A percentile compares a stretch with the other conserved stretches of the same genome.
These are phyloP conservation scores for Babyrousa celebensis DNA, from an alignment of 2,797 vertebrate species.

Conservation along the genomic window DNA sequence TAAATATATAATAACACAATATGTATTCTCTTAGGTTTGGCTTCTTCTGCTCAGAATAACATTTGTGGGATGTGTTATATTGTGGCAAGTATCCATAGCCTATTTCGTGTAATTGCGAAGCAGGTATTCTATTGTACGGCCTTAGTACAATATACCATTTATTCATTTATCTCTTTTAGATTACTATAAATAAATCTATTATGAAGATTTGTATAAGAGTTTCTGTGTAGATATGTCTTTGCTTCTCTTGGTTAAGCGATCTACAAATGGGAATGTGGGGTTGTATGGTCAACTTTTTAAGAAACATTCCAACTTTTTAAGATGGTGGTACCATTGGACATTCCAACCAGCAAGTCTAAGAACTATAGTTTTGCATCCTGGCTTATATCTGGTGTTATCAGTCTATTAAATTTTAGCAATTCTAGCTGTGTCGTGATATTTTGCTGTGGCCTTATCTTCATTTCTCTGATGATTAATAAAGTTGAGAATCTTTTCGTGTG, in stretches of 20 bases:
- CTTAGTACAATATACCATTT: not conserved
- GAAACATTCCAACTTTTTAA: not conserved
- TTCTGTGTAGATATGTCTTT: constrained; percentile 25
- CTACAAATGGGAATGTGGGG: not conserved
- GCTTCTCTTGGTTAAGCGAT: constrained; percentile 22
- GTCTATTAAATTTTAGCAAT: not conserved
- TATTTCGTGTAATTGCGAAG: constrained; percentile 26
- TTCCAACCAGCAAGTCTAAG: not conserved
- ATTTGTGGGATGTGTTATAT: not conserved
- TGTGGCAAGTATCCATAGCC: not conserved
- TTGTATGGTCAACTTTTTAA: not conserved
- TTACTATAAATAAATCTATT: not conserved
- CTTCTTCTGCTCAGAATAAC: constrained; percentile 12
- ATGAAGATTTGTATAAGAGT: not conserved
- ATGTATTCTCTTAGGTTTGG: not conserved
- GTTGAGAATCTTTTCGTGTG: not conserved
- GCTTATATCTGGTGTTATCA: not conserved
- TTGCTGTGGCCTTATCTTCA: not conserved
- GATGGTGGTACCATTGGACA: not conserved
- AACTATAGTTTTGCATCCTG: not conserved
- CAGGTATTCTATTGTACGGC: not conserved
- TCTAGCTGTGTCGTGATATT: not conserved
- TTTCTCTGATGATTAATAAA: not conserved
- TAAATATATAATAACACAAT: not conserved
- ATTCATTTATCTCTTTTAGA: not conserved